Base-by-base conservation (phyloP, 2,113 vertebrate species). In the Hippocampus mohnikei region DNA sequence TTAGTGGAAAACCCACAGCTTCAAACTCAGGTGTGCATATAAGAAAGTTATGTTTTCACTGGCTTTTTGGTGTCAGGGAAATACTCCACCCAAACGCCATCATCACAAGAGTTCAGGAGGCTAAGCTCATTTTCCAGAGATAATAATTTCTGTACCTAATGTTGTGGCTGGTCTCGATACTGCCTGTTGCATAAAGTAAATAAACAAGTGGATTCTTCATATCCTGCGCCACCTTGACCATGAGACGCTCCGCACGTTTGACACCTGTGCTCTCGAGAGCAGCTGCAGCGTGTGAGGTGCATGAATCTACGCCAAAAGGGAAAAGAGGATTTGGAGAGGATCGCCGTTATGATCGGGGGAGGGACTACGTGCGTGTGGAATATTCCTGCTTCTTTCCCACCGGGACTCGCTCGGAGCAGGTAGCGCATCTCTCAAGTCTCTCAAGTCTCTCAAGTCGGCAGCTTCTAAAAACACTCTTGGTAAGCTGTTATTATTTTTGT, bases 331-430 rank as follows among this genome's bases (percentile, higher is more conserved):
- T 85, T 87, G 81, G 80, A 89, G 85, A 84, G 87, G 90, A 85
- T 87, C 85, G 78, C 87, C 66, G 84, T 89, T 88, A 41, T 77
- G 90, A 88, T 75, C 83, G 93, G 92, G 93, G 94, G 93, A 93
- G 90, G 93, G 92, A 93, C 94, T 94, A 91, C 41, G 87, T 90
- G 88, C 85, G 91, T 89, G 94, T 93, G 89, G 94, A 91, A 77
- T 82, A 91, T 92, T 90, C 90, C 63, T 46, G 13, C 41, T 25
- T 8, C 92, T 94, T 93, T 93, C 93, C 94, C 92, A 77, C 88
- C 87, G 83, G 84, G 91, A 92, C 85, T 80, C 76, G 2, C 83
- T 72, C 74, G 60, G 63, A 86, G 85, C 90, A 92, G 91, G 91
- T 92, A 91, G 79, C 85, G 80, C 88, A 87, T 88, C 91, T 83